These are phyloP conservation scores for Lates calcarifer DNA, from an alignment of 2,113 vertebrate genomes.

Conservation along the genomic window DNA sequence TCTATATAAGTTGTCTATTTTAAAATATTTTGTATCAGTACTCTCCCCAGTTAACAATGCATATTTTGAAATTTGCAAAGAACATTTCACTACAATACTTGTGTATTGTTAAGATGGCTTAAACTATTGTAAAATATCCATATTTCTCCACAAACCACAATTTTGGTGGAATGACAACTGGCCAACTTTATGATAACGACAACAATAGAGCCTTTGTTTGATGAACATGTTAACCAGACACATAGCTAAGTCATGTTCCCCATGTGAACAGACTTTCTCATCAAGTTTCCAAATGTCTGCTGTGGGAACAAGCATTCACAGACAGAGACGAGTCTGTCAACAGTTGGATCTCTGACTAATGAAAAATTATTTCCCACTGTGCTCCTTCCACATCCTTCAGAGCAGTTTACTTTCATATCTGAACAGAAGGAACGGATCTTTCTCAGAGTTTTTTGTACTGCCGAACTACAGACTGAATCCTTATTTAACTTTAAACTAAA, in stretches of 20 bases:
- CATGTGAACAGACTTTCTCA: constrained; percentile 16
- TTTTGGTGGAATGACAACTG: too few species aligned
- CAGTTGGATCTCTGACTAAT: constrained; percentile 19
- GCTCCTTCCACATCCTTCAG: constrained; percentile 4
- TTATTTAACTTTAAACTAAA: background rate
- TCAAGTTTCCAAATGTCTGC: constrained; percentile 15
- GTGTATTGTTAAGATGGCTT: too few species aligned
- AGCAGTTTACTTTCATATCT: background rate
- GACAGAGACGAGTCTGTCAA: constrained; percentile 1
- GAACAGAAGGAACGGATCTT: background rate
- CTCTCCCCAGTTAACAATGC: too few species aligned
- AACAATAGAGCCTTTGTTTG: background rate
- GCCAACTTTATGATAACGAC: too few species aligned
- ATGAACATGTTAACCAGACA: background rate
- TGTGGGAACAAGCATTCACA: constrained; percentile 3
- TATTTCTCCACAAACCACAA: too few species aligned
- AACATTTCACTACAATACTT: too few species aligned
- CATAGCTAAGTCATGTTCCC: background rate
- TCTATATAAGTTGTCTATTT: too few species aligned
- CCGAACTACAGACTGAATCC: background rate
- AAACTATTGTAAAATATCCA: too few species aligned
- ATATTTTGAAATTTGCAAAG: too few species aligned
- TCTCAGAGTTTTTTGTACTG: background rate
- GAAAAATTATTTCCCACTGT: constrained; percentile 24
- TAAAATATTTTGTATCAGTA: too few species aligned